Evolutionary conservation across 2,113 vertebrate genomes (phyloP), one percentile per base, ranked within the genome.

Genomic region (Blennius ocellaris): DNA sequence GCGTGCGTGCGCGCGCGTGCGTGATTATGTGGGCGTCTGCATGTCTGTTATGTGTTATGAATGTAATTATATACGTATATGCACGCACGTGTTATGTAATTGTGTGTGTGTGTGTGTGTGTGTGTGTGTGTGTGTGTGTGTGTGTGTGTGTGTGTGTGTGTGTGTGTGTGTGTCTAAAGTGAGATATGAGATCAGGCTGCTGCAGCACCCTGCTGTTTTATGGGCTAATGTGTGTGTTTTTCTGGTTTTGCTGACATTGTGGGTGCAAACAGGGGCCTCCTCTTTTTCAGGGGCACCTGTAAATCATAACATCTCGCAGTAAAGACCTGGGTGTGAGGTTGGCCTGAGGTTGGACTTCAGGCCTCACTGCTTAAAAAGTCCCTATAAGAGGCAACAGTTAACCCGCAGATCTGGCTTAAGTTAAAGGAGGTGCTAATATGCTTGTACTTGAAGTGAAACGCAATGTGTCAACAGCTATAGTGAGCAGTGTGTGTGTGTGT

Each of bases 161-260:
- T 16, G 44, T 12, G 11, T 49, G 45, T n/a, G 45, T n/a, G 15
- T n/a, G 57, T 37, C 43, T 21, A 50, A 49, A 63, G 56, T 73
- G 63, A 79, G 56, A 43, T 30, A 30, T 30, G 21, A 30, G 21
- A 30, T 67, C 69, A 73, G 51, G 65, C 58, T 62, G 6, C 41
- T 15, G 43, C 17, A 63, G 62, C 49, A 44, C 36, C 73, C 73
- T 77, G 76, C 68, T 73, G 76, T 66, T 79, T 67, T 56, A 79
- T 38, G 1, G 51, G 65, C n/a, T 37, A 43, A 9, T 51, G 50
- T 65, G 37, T 71, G 52, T 45, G 38, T 69, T 48, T 15, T 30
- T 30, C 21, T 30, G 21, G 45, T 15, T n/a, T 48, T 48, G 8
- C 45, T 48, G 12, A 48, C 11, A 14, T 48, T 48, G 45, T 11